Evolutionary conservation across 2,797 vertebrate species (phyloP), one percentile per base, ranked within the genome.

Genomic region (Sylvia borin): DNA sequence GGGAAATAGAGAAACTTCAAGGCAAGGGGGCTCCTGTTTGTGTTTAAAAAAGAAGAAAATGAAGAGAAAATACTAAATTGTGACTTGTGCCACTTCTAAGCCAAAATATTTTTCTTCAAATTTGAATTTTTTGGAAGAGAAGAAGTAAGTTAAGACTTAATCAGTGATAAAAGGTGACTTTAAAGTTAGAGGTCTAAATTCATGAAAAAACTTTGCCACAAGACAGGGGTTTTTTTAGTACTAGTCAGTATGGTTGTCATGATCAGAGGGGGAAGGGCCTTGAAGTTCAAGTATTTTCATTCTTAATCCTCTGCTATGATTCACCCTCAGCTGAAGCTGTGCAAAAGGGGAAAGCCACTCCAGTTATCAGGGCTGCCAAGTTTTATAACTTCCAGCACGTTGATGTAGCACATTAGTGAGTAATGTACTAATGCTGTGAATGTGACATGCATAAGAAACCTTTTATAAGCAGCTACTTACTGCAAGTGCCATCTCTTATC

Each of bases 241-340:
- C 34, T 57, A 32, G 48, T 60, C 57, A 21, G 16, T 65, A 16
- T 34, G 19, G 42, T 36, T 73, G 60, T 73, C 36, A 16, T 57
- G 51, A 32, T 80, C 1, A 1, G 57, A 74, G 55, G 36, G 54
- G 34, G 26, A 50, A 76, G 65, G 80, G 54, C 75, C 34, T 82
- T 80, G n/a, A 87, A 54, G 36, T 66, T 91, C 36, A 82, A 20
- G 40, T 84, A 51, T 92, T 88, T 75, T 92, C 45, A 43, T 87
- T 92, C 71, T 86, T 93, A 88, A 73, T 90, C 90, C 53, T 82
- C 42, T 82, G 38, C 64, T 78, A 2, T 92, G 94, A 93, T 92
- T 95, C 92, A 94, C 53, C 14, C 82, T 93, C 90, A 93, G 88
- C 79, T 92, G 92, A 94, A 85, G 81, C 68, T 90, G 60, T 0